These are phyloP conservation scores for Xiphophorus birchmanni DNA, from an alignment of 2,797 vertebrate genomes.

Conservation along the genomic window DNA sequence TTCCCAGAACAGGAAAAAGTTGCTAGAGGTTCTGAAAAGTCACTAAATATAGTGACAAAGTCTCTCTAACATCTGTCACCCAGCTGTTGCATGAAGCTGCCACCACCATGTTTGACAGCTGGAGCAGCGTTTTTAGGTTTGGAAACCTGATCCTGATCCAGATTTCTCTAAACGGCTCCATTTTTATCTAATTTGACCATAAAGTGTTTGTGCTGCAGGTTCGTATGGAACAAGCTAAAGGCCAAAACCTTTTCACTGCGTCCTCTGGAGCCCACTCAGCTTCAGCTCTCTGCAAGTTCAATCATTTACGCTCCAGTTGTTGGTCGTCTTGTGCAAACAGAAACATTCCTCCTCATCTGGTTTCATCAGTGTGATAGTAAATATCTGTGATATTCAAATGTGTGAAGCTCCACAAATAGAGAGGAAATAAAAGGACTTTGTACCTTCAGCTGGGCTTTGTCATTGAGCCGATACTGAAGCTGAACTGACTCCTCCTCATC, in stretches of 20 bases:
- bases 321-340: not conserved
- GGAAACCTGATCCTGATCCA: not conserved
- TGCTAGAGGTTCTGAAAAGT: no score
- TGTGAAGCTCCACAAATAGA: not conserved
- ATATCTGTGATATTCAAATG: not conserved
- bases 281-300: not conserved
- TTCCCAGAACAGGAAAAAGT: no score
- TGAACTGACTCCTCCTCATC: not conserved
- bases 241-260: no score
- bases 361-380: not conserved
- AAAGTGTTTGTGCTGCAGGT: not conserved
- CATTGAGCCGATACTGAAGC: not conserved
- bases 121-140: not conserved
- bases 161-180: not conserved
- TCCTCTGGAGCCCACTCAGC: not conserved
- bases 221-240: not conserved
- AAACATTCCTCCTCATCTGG: not conserved
- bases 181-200: not conserved
- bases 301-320: not conserved
- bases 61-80: no score
- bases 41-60: no score
- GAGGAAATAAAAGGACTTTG: not conserved
- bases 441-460: not conserved
- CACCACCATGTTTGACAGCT: not conserved
- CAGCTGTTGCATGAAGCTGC: not conserved